Evolutionary conservation across 2,888 invertebrate species (phyloP), one percentile per base, ranked within the genome.

Genomic region (Alitta virens): DNA sequence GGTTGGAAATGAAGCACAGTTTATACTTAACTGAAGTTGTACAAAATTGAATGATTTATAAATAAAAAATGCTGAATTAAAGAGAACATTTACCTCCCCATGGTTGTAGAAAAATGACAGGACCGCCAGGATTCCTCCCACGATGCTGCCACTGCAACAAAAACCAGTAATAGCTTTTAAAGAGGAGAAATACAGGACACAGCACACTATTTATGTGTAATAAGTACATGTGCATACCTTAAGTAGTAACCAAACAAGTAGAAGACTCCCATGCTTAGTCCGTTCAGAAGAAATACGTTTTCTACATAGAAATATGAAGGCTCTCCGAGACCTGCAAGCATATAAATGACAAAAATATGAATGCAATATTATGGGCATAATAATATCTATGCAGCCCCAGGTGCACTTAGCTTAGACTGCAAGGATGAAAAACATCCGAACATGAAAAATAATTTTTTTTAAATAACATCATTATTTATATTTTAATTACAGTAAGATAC

Each of bases 261-360:
- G 63, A 79, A 87, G 0, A 87, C 83, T 0, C 88, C 86, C 9
- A 91, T 89, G n/a, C 89, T 77, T 0, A 78, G 26, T 21, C 90
- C 89, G 2, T 91, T 89, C 55, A 89, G 83, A 26, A 86, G 77
- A 88, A 92, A 93, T 0, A 91, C 88, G 2, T 86, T 85, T 72
- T 90, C 88, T 59, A 92, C 82, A 77, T 94, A 94, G 82, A 94
- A 94, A 78, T 90, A 88, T 63, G 90, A 86, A 0, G 91, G 90
- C 69, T 91, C 90, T 0, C 89, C 90, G 0, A 90, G 77, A n/a
- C 85, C 84, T 83, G 67, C 3, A 67, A 54, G 2, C n/a, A n/a
- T n/a, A n/a, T n/a, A n/a, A n/a, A n/a, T n/a, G n/a, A n/a, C n/a
- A n/a, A n/a, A n/a, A n/a, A n/a, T n/a, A n/a, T n/a, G n/a, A n/a